These are phyloP conservation scores for Nasonia giraulti DNA, from an alignment of 1,140 invertebrate species.

Conservation along the genomic window DNA sequence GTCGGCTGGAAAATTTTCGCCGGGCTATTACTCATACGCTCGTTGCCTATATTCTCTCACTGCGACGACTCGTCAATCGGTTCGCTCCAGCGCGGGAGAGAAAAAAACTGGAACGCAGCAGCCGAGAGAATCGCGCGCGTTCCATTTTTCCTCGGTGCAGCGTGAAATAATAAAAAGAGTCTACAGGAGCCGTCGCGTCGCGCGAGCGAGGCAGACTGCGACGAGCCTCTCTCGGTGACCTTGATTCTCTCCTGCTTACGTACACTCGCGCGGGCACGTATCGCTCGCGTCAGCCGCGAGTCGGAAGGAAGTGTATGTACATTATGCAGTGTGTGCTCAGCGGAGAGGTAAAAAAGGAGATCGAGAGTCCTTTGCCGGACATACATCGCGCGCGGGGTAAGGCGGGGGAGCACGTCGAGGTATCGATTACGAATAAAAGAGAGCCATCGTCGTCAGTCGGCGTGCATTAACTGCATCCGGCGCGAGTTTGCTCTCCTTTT, in stretches of 20 bases:
- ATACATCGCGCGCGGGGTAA: not conserved
- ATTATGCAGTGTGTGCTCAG: not conserved
- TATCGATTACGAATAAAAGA: not conserved
- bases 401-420: not conserved
- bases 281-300: not conserved
- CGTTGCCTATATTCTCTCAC: no score
- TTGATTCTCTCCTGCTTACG: not conserved
- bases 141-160: no score
- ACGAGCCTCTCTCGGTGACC: not conserved
- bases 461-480: conserved; percentile 23
- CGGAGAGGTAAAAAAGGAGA: not conserved
- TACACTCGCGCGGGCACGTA: not conserved
- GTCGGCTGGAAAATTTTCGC: not conserved
- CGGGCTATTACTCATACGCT: not conserved
- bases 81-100: no score
- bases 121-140: no score
- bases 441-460: not conserved
- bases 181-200: not conserved
- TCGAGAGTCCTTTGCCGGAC: not conserved
- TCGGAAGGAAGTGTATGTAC: not conserved
- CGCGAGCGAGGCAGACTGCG: no score
- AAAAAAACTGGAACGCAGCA: no score
- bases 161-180: not conserved
- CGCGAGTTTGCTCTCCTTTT: not conserved
- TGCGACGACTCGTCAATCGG: no score